A percentile compares a stretch with the other conserved stretches of the same genome.
Conservation (phyloP, 2,888 invertebrate species). For the Stomorhina lunata region DNA sequence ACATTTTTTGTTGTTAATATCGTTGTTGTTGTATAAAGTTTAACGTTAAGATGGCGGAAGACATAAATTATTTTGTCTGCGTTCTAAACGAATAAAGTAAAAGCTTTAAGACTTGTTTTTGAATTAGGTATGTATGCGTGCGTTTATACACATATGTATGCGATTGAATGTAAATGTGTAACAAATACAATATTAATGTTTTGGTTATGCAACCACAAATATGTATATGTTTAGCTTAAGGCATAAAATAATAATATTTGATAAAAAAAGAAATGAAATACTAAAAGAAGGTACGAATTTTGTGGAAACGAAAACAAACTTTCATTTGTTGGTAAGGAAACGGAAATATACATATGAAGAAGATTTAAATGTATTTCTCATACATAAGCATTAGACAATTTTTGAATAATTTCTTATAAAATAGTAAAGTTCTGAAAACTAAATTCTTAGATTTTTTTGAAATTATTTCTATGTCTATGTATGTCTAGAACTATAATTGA, state of each 20-base stretch:
- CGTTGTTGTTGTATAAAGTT: neutral
- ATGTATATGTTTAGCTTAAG: constrained; percentile 31
- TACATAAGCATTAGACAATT: neutral
- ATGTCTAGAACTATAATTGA: too few relatives aligned
- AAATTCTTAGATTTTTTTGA: too few relatives aligned
- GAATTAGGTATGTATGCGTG: neutral
- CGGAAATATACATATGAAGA: constrained; percentile 31
- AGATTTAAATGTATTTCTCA: too few relatives aligned
- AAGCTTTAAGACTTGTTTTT: neutral
- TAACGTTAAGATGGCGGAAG: constrained; percentile 35
- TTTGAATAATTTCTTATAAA: neutral
- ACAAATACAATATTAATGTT: neutral
- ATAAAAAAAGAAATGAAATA: neutral
- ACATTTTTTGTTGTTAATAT: neutral
- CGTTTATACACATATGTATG: neutral
- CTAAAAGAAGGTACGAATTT: neutral
- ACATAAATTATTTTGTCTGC: constrained; percentile 55
- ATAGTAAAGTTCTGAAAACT: too few relatives aligned
- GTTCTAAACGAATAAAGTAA: constrained; percentile 28
- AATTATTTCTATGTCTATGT: too few relatives aligned
- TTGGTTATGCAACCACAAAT: constrained; percentile 13
- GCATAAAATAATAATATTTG: constrained; percentile 46
- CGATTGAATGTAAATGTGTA: neutral
- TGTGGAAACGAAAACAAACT: constrained; percentile 25
- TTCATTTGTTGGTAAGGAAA: constrained; percentile 36